These are phyloP conservation scores for Antedon bifida DNA, from an alignment of 35 echinoderm and acorn worm species.

Conservation along the genomic window DNA sequence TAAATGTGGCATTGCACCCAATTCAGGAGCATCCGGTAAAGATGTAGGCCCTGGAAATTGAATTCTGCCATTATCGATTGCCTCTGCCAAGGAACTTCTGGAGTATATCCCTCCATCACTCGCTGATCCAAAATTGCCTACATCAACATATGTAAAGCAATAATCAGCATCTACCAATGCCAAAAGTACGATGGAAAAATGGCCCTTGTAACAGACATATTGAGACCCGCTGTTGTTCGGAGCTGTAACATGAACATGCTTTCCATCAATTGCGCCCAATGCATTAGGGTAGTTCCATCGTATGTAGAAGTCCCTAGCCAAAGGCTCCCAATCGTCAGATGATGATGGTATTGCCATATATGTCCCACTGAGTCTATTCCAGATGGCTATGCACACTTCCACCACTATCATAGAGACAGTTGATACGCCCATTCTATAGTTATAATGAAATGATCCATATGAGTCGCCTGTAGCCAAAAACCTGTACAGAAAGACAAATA, in stretches of 20 bases:
- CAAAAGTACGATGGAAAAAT: constrained; percentile 41
- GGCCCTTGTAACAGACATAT: constrained; percentile 42
- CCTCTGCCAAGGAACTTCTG: background rate
- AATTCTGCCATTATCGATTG: background rate
- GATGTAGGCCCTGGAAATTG: constrained; percentile 1
- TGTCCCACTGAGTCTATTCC: background rate
- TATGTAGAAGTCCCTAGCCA: constrained; percentile 12
- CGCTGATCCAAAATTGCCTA: constrained; percentile 15
- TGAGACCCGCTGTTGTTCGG: constrained; percentile 34
- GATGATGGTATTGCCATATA: no score
- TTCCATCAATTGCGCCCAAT: constrained; percentile 49
- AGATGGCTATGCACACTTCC: background rate
- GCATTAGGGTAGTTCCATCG: constrained; percentile 45
- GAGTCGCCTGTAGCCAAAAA: constrained; percentile 12
- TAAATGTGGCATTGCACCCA: constrained; percentile 17
- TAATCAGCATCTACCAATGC: constrained; percentile 31
- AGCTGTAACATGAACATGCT: constrained; percentile 36
- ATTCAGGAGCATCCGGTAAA: constrained; percentile 2
- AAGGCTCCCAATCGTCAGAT: constrained; percentile 19
- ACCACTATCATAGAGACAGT: constrained; percentile 3
- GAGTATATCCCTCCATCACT: constrained; percentile 34
- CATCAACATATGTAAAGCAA: constrained; percentile 35
- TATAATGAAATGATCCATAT: constrained; percentile 13
- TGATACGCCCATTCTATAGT: background rate
- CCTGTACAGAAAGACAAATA: no score